Base-by-base conservation (phyloP, 1,140 invertebrate genomes). In the Polypedilum pembai region DNA sequence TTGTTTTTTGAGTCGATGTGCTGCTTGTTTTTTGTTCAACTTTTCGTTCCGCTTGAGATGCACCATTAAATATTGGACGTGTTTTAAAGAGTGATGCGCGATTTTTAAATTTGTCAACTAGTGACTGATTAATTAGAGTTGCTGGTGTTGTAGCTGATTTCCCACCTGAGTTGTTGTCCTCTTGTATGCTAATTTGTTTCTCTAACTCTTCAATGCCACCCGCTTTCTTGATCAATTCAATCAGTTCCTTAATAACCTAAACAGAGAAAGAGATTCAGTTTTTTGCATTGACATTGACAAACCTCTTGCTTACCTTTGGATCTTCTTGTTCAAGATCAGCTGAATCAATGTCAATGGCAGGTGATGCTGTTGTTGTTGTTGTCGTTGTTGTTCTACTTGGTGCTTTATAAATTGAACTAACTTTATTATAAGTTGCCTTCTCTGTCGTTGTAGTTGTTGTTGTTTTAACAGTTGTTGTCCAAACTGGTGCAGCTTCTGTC, bases 181-280 rank as follows among this genome's bases (percentile, higher is more conserved):
- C 40, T 18, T 73, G 33, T 7, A 41, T 41, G 3, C 40, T 21
- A n/a, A 93, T 80, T 75, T 93, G 91, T 78, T 91, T 93, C 79
- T 93, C 91, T 10, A 94, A 80, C 78, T 94, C 88, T 79, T 93
- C 91, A 1, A 93, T 86, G 17, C 91, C 92, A 79, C 92, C 91
- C 75, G 91, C 89, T 88, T 93, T 94, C 79, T 91, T 92, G 66
- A 94, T 94, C 0, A 94, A 83, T 76, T 90, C 89, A 65, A 94
- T 90, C 0, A 94, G 81, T 80, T 94, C 92, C 80, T 93, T 94
- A 65, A 94, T 91, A 0, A 69, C 65, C 65, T 69, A 20, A n/a
- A 7, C 10, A 41, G 10, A 45, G 41, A 45, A 20, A 56, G 18
- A 66, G 4, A 7, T 66, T 17, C 7, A 66, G 3, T 66, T 66